Conservation (phyloP, 1,140 invertebrate species). For the Panagrolaimus sp. region DNA sequence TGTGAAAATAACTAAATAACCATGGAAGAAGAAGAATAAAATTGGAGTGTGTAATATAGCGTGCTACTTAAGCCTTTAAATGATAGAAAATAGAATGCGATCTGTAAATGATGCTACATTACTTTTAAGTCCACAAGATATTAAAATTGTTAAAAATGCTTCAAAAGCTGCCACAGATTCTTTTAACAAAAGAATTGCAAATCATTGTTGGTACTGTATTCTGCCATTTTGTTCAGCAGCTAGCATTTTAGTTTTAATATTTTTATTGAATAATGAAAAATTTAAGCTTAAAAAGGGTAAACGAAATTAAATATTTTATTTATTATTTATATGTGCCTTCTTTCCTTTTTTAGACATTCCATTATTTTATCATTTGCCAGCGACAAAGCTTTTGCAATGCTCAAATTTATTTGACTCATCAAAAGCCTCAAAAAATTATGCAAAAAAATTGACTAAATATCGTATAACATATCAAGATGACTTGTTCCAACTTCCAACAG, state of each 20-base stretch:
- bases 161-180: background rate
- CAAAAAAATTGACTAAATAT: background rate
- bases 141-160: background rate
- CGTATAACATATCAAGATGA: slow-evolving; percentile 2
- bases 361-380: slow-evolving; percentile 4
- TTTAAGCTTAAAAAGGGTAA: no score
- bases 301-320: no score
- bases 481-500: background rate
- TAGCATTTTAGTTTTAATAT: slow-evolving; percentile 3
- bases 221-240: background rate
- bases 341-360: background rate
- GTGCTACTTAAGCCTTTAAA: no score
- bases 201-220: background rate
- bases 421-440: background rate
- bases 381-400: background rate
- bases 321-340: background rate
- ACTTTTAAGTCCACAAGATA: background rate
- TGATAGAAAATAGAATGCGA: background rate
- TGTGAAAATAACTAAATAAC: no score
- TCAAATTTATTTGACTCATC: background rate
- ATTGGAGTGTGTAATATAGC: no score
- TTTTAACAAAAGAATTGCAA: background rate
- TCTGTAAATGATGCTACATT: slow-evolving; percentile 7
- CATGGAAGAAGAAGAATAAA: no score
- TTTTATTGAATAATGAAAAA: no score